These are phyloP conservation scores for Deilephila porcellus DNA, from an alignment of 2,888 invertebrate species.

Conservation along the genomic window DNA sequence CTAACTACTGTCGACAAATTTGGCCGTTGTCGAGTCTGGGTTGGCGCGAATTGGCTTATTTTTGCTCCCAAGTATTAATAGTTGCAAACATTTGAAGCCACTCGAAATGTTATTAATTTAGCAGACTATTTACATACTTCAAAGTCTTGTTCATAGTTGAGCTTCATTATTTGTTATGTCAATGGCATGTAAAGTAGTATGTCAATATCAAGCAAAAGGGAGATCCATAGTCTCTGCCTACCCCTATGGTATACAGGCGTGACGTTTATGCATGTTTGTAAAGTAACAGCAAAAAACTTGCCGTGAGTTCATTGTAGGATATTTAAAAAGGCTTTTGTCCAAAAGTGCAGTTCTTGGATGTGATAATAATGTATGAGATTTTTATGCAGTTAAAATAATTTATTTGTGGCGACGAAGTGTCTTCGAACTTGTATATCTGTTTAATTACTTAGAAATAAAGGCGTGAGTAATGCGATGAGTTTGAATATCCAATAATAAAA, in stretches of 20 bases:
- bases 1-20: conserved; percentile 36
- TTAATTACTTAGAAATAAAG: no score
- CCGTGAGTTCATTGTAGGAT: no score
- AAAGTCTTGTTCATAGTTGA: neutral
- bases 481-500: neutral
- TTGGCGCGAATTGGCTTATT: conserved; percentile 54
- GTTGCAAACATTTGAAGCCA: conserved; percentile 1
- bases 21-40: conserved; percentile 46
- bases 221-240: no score
- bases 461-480: neutral
- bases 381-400: neutral
- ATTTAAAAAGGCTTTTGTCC: no score
- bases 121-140: conserved; percentile 7
- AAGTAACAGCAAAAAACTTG: no score
- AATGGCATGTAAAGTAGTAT: no score
- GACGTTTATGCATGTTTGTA: no score
- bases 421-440: no score
- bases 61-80: conserved; percentile 49
- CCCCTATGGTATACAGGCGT: no score
- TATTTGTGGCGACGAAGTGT: no score
- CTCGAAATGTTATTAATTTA: conserved; percentile 7
- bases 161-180: neutral
- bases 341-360: no score
- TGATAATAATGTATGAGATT: neutral
- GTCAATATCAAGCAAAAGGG: no score